Percentiles rank a stretch among this genome's conserved stretches.
Evolutionary conservation across 2,113 vertebrate genomes (phyloP).

Genomic region (Triplophysa tibetana): DNA sequence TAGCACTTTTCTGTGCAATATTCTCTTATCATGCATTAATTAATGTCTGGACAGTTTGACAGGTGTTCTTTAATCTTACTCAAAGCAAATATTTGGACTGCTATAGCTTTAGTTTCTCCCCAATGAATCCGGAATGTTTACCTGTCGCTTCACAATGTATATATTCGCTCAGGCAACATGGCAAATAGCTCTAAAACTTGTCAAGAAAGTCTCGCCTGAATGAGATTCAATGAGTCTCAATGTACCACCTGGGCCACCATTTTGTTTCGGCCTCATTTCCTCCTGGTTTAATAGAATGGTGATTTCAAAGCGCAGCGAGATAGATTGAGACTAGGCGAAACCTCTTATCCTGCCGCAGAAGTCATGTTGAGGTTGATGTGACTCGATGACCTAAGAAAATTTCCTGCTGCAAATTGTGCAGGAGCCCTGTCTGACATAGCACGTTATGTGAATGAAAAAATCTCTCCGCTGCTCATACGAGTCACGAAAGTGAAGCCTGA

Average conservation of each 20-base stretch:
- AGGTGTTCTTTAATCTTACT: not conserved
- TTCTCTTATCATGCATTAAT: not conserved
- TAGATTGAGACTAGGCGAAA: conserved; percentile 24
- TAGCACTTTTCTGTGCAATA: no score
- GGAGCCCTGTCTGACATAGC: conserved; percentile 21
- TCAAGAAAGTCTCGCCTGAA: conserved; percentile 6
- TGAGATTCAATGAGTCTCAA: conserved; percentile 12
- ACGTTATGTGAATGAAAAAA: conserved; percentile 12
- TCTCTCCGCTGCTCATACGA: not conserved
- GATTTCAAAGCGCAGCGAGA: conserved; percentile 8
- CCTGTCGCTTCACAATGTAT: not conserved
- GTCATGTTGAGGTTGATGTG: conserved; percentile 27
- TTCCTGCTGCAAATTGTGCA: conserved; percentile 10
- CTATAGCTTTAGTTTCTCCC: not conserved
- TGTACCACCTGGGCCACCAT: conserved; percentile 10
- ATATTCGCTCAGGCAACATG: conserved; percentile 5
- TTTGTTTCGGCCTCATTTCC: conserved; percentile 31
- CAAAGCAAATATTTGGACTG: not conserved
- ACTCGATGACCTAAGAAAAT: conserved; percentile 13
- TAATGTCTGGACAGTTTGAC: no score
- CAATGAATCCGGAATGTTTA: not conserved
- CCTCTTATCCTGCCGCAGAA: conserved; percentile 18
- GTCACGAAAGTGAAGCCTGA: not conserved
- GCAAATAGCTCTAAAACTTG: conserved; percentile 18
- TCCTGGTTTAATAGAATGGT: conserved; percentile 23